Percentiles rank a stretch among this genome's conserved stretches.
Conservation (phyloP, 2,113 vertebrate species). For the Opisthocomus hoazin region DNA sequence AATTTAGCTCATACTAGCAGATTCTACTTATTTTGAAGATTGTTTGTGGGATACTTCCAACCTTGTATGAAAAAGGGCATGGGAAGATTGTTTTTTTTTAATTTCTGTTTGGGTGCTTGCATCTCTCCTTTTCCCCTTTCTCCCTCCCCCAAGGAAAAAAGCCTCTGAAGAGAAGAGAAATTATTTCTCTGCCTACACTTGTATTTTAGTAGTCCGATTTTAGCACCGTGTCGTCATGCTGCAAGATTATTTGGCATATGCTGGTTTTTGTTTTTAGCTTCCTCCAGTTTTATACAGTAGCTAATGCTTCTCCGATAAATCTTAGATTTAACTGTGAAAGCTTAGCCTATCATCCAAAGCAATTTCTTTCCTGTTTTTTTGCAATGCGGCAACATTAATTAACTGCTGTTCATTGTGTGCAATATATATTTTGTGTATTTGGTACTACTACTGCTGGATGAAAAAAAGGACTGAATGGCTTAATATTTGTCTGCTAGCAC, state of each 20-base stretch:
- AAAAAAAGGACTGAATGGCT: background rate
- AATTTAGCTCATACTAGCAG: conserved; percentile 60
- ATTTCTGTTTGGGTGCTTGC: conserved; percentile 10
- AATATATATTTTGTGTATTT: background rate
- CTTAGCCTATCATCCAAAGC: background rate
- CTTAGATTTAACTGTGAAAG: background rate
- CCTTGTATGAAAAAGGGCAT: conserved; percentile 79
- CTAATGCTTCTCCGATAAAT: background rate
- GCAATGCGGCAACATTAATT: background rate
- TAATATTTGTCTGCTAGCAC: background rate
- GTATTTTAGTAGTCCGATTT: conserved; percentile 28
- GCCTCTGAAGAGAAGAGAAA: conserved; percentile 1
- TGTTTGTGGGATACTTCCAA: conserved; percentile 81
- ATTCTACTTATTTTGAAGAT: conserved; percentile 73
- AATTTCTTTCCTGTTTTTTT: background rate
- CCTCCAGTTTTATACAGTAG: background rate
- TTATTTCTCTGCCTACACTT: conserved; percentile 27
- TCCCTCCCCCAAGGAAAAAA: background rate
- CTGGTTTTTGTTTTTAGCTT: conserved; percentile 9
- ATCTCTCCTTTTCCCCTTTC: background rate
- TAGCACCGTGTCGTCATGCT: background rate
- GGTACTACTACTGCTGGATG: background rate
- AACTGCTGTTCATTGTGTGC: background rate
- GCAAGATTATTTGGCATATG: conserved; percentile 22
- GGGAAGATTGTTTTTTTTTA: conserved; percentile 69